Conservation (phyloP, 1,140 invertebrate genomes). For the Caenorhabditis tropicalis region DNA sequence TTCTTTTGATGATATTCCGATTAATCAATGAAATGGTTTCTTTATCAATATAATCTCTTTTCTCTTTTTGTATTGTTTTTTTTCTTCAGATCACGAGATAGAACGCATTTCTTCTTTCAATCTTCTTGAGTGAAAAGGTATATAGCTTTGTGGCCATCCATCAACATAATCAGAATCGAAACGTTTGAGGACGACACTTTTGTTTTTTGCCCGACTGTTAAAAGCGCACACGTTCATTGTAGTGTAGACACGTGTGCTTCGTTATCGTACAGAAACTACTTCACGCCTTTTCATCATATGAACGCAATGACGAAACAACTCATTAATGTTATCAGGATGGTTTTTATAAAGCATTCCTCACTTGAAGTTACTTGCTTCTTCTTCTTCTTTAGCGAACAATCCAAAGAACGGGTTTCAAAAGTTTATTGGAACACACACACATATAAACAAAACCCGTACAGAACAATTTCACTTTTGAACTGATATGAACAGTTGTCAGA, state of each 20-base stretch:
- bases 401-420: background rate
- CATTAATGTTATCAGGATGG: conserved; percentile 12
- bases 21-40: conserved; percentile 10
- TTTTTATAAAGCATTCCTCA: background rate
- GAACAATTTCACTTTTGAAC: conserved; percentile 20
- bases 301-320: background rate
- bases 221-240: conserved; percentile 21
- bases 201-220: background rate
- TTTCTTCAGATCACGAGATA: conserved; percentile 4
- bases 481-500: conserved; percentile 9
- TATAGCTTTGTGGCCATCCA: background rate
- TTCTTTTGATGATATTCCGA: background rate
- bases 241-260: background rate
- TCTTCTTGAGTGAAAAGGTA: background rate
- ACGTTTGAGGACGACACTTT: background rate
- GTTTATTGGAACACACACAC: background rate
- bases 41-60: background rate
- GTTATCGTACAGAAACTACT: background rate
- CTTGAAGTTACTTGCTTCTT: background rate
- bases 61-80: background rate
- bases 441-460: background rate
- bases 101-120: background rate
- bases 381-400: background rate
- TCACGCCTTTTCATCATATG: conserved; percentile 17
- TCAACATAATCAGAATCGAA: background rate